Conservation (phyloP, 2,797 vertebrate species). For the Pseudomugil gertrudae region DNA sequence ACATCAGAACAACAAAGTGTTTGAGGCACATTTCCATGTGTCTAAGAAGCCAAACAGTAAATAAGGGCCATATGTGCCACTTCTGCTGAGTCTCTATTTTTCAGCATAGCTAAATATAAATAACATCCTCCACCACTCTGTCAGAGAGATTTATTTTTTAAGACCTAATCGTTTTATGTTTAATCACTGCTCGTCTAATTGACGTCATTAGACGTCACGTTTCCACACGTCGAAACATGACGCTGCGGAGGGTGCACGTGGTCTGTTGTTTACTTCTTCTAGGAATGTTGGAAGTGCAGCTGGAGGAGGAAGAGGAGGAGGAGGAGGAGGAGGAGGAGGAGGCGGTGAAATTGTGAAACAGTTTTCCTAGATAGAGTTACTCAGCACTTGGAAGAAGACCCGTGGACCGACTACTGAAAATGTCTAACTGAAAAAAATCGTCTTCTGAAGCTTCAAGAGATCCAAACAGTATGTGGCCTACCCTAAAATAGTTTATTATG, state of each 20-base stretch:
- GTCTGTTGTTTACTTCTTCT: constrained; percentile 81
- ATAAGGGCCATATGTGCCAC: no score
- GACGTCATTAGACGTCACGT: constrained; percentile 40
- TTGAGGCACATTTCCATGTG: no score
- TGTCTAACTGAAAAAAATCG: constrained; percentile 40
- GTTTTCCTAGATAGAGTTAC: constrained; percentile 62
- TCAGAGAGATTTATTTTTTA: not conserved
- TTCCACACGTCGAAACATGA: constrained; percentile 51
- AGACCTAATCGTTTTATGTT: no score
- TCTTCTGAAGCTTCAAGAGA: constrained; percentile 22
- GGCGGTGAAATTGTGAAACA: constrained; percentile 71
- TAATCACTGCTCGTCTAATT: not conserved
- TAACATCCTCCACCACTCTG: not conserved
- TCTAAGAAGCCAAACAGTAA: no score
- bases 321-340: not conserved
- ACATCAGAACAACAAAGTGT: no score
- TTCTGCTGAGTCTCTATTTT: no score
- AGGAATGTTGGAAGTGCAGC: constrained; percentile 54
- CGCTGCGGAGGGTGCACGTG: constrained; percentile 76
- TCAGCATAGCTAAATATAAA: not conserved
- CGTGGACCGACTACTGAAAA: constrained; percentile 52
- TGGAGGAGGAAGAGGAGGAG: not conserved
- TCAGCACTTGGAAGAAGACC: constrained; percentile 65
- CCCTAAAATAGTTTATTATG: no score
- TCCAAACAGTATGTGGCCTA: constrained; percentile 56